Base-by-base conservation (phyloP, 2,888 invertebrate species). In the Dynastes grantii region DNA sequence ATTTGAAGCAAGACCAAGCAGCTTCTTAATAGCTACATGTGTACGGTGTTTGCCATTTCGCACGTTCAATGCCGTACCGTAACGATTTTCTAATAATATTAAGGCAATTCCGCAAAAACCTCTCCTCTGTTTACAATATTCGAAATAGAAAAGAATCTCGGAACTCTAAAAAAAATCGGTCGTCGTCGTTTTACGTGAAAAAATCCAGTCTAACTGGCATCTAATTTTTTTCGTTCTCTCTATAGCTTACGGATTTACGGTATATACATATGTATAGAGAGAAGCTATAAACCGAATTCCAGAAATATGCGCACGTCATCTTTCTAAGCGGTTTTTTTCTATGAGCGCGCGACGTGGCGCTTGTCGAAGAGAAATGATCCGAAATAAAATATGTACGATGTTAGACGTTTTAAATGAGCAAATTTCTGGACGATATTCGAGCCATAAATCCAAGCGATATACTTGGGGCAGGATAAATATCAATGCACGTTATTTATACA, bases 281-380 rank as follows among this genome's bases (percentile, higher is more conserved):
- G 61, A 61, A 27, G 27, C 61, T 11, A 27, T 61, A 61, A 61
- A 61, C 61, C 27, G 61, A 61, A 61, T 61, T 61, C 61, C 61
- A 61, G 61, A 61, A 61, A 61, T 61, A 61, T 61, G 61, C 61
- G 61, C 29, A 29, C 61, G 61, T 61, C 29, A 61, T 61, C 9
- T 29, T n/a, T 6, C 2, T 8, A 8, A 61, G n/a, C 22, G 11
- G 11, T 45, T 45, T 45, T 45, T 45, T 45, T 45, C 45, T 37
- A 11, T 45, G 45, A 45, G 5, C 6, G 22, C n/a, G 53, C 16
- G 53, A 53, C 53, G 61, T 61, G 27, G 61, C 22, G n/a, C 61
- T 61, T 61, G 2, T 61, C 58, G 58, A 58, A 58, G 58, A 13
- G 22, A 58, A 16, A 37, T 5, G 32, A 37, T 16, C 22, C 8